Base-by-base conservation (phyloP, 2,113 vertebrate species). In the Lophius piscatorius region DNA sequence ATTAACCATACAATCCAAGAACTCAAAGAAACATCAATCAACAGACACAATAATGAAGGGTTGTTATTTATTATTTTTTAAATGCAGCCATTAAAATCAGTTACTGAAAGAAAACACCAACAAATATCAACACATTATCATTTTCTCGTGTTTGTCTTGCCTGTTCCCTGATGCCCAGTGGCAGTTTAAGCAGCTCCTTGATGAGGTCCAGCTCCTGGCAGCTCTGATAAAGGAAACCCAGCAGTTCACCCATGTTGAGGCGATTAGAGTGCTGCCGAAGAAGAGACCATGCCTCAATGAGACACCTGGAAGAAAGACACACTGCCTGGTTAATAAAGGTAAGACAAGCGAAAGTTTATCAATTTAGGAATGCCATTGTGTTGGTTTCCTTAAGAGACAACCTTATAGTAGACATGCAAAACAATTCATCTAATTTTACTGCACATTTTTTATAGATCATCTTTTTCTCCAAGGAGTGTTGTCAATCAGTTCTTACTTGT, bases 131-230 rank as follows among this genome's bases (percentile, higher is more conserved):
- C 8, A 10, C 8, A 10, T 31, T 10, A 8, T 31, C 29, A 2
- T 54, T 33, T 2, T n/a, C 9, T 17, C 1, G 14, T 26, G 4
- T 38, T 18, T 45, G 20, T n/a, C 18, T 35, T 28, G 97, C 97
- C 90, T 96, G 95, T 52, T 99, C 97, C 13, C 67, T 86, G 54
- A 87, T 76, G 34, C 90, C 90, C 48, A 99, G 92, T 0, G 95
- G 95, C 1, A 99, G 87, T 76, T 96, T 97, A 62, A 99, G 80
- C 42, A 99, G 90, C 57, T 98, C 95, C 76, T 95, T 94, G 89
- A 96, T 94, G 28, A 98, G 90, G 16, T 92, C 93, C 70, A 94
- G 88, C 38, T 96, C 95, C 83, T 95, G 96, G 76, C 95, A 98
- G 36, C 86, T 90, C 84, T 96, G 93, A 60, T 93, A 98, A 6